Percentiles rank a stretch among this genome's conserved stretches.
phyloP scores from a whole-genome alignment of 2,797 vertebrate species.

The Centropyge bicolor region DNA sequence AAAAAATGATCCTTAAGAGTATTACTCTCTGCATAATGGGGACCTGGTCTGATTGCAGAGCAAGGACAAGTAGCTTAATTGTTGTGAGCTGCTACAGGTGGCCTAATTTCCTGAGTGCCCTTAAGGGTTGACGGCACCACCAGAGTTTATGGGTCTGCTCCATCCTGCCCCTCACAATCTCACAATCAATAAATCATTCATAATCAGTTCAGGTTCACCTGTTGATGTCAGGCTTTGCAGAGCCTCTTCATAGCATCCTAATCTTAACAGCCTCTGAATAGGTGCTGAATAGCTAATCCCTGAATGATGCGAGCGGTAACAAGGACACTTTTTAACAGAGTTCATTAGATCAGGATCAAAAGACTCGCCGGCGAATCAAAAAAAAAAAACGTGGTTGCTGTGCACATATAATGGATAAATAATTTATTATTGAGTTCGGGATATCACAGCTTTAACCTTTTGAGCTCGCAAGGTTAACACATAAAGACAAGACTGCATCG shows the following conservation, averaged over 20 bases:
- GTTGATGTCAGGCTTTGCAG: conserved; percentile 18
- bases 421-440: conserved; percentile 17
- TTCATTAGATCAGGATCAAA: conserved; percentile 29
- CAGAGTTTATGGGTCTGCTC: conserved; percentile 47
- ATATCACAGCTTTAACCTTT: conserved; percentile 42
- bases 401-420: conserved; percentile 25
- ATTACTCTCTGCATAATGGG: conserved; percentile 1
- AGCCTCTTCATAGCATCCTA: conserved; percentile 20
- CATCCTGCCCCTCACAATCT: conserved; percentile 39
- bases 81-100: conserved; percentile 27
- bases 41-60: conserved; percentile 54
- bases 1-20: neutral
- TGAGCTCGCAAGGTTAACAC: conserved; percentile 42
- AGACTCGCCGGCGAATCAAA: neutral
- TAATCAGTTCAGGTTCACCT: conserved; percentile 48
- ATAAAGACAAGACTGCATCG: conserved; percentile 1
- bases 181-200: conserved; percentile 63
- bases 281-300: conserved; percentile 14
- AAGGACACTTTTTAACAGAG: conserved; percentile 7
- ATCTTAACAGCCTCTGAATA: conserved; percentile 27
- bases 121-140: conserved; percentile 51
- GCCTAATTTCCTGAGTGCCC: conserved; percentile 61
- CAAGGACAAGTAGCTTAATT: conserved; percentile 54
- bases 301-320: conserved; percentile 3
- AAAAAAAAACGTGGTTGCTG: neutral